Percentiles rank a stretch among this genome's conserved stretches.
These are phyloP conservation scores for Orthochromis indermauri DNA, from an alignment of 2,113 vertebrate genomes.

Conservation along the genomic window DNA sequence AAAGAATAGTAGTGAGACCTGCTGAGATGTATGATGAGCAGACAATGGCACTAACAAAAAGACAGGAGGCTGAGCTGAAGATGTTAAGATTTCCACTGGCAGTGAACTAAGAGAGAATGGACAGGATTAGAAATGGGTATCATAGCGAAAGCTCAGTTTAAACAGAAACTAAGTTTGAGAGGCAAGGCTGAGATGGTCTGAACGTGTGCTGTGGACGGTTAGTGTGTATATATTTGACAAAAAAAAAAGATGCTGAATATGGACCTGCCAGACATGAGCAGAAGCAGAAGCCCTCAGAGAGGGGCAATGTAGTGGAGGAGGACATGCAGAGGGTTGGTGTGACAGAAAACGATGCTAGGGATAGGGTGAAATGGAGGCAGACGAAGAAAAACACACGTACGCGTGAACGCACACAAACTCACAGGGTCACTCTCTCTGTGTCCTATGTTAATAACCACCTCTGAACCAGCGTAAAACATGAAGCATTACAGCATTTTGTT, in stretches of 20 bases:
- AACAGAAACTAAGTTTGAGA: neutral
- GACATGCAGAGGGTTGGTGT: fast-evolving
- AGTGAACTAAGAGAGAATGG: neutral
- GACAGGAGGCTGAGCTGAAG: neutral
- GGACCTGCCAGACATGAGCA: neutral
- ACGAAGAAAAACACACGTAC: fast-evolving
- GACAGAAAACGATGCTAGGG: neutral
- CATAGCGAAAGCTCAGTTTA: neutral
- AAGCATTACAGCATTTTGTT: neutral
- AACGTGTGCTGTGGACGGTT: neutral
- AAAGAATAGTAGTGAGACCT: neutral
- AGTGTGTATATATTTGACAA: neutral
- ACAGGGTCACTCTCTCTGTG: neutral
- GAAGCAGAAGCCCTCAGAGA: neutral
- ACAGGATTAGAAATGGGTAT: fast-evolving
- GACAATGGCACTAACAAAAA: neutral
- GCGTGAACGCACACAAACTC: fast-evolving
- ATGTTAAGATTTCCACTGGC: neutral
- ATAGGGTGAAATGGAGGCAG: neutral
- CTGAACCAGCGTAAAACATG: neutral
- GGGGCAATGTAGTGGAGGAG: neutral
- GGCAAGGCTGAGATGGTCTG: neutral
- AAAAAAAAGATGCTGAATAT: neutral
- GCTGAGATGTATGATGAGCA: neutral
- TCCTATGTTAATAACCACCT: neutral